These are phyloP conservation scores for Melanotaenia nigrans DNA, from an alignment of 2,797 vertebrate species.

Conservation along the genomic window DNA sequence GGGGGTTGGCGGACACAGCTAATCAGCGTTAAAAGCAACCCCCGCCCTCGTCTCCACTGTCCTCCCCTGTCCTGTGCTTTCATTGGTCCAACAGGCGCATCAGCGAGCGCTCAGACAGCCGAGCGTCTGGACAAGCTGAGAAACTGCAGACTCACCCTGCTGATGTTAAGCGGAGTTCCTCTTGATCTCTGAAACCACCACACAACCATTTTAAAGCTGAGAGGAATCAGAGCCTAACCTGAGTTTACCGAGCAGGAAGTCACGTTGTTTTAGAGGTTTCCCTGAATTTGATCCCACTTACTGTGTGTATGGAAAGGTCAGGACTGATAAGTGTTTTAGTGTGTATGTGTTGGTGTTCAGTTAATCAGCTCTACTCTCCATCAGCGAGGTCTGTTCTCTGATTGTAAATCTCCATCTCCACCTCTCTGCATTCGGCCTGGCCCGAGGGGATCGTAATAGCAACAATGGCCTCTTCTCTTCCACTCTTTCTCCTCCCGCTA, in stretches of 20 bases:
- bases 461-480: constrained; percentile 71
- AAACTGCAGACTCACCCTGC: constrained; percentile 48
- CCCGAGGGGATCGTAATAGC: constrained; percentile 61
- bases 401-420: constrained; percentile 63
- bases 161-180: background rate
- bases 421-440: constrained; percentile 34
- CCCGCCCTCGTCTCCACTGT: constrained; percentile 23
- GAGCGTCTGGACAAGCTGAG: background rate
- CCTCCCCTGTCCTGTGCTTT: constrained; percentile 34
- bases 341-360: constrained; percentile 29
- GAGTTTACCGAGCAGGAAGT: constrained; percentile 8
- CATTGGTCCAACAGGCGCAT: constrained; percentile 49
- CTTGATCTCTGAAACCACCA: constrained; percentile 30
- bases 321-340: constrained; percentile 29
- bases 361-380: constrained; percentile 59
- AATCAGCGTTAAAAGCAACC: constrained; percentile 84
- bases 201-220: background rate
- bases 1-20: constrained; percentile 59
- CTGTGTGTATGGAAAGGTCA: constrained; percentile 22
- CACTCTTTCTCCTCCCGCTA: constrained; percentile 21
- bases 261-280: constrained; percentile 2
- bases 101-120: constrained; percentile 15
- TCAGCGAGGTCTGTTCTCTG: constrained; percentile 50
- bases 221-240: constrained; percentile 3
- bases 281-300: background rate